Evolutionary conservation across 2,113 vertebrate species (phyloP).

Genomic region (Corythornis vintsioides): DNA sequence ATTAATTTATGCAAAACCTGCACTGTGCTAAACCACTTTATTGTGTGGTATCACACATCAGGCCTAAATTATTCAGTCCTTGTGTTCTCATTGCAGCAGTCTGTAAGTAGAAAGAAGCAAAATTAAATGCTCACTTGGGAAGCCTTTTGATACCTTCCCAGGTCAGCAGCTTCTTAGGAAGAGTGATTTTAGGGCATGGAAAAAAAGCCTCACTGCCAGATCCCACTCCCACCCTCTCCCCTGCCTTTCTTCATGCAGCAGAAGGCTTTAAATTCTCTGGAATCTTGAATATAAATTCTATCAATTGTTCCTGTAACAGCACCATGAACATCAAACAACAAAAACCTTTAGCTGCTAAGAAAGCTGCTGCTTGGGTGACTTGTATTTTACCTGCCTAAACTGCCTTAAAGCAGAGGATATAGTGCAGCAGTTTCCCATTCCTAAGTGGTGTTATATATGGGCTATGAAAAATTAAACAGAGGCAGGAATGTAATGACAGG

Average conservation of each 20-base stretch:
- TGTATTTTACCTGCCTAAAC: not conserved
- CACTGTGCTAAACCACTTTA: not conserved
- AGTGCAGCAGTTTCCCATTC: not conserved
- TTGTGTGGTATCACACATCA: not conserved
- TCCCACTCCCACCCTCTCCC: not conserved
- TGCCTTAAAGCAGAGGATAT: not conserved
- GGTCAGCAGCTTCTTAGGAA: not conserved
- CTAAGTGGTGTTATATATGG: not conserved
- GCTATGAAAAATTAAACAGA: slow-evolving; percentile 36
- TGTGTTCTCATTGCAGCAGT: not conserved
- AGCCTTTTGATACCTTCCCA: not conserved
- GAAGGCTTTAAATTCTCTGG: not conserved
- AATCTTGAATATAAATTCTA: not conserved
- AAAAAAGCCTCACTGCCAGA: not conserved
- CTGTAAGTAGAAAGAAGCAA: not conserved
- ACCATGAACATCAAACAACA: not conserved
- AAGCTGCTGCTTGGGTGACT: not conserved
- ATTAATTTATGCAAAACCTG: not conserved
- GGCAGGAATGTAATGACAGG: not conserved
- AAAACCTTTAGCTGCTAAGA: not conserved
- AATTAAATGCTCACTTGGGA: not conserved
- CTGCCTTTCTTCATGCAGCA: not conserved
- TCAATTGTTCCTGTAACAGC: not conserved
- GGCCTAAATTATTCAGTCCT: not conserved
- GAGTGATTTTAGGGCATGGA: not conserved